These are phyloP conservation scores for Sebastes baramenuke DNA, from an alignment of 2,797 vertebrate species.

Conservation along the genomic window DNA sequence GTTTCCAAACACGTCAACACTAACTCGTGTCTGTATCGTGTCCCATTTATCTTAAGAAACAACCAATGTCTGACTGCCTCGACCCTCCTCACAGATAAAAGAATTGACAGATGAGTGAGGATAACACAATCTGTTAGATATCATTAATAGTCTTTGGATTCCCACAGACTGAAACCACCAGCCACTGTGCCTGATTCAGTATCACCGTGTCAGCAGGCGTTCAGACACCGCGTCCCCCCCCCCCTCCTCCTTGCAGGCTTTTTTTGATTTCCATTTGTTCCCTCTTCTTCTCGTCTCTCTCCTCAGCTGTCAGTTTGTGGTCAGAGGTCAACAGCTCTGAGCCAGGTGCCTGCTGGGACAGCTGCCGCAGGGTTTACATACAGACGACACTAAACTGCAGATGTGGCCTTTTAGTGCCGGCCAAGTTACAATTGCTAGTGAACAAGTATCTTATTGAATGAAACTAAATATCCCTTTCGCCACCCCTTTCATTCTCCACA, in stretches of 20 bases:
- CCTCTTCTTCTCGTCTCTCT: conserved; percentile 53
- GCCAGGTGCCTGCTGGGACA: conserved; percentile 81
- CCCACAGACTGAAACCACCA: conserved; percentile 6
- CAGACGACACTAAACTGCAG: conserved; percentile 56
- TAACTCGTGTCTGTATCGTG: conserved; percentile 4
- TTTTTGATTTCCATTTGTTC: conserved; percentile 72
- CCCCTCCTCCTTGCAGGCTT: conserved; percentile 22
- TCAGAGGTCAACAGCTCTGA: conserved; percentile 72
- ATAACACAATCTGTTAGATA: conserved; percentile 46
- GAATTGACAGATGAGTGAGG: conserved; percentile 3
- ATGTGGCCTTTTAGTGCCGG: conserved; percentile 61
- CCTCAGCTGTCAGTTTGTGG: conserved; percentile 75
- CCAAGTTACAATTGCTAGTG: conserved; percentile 7
- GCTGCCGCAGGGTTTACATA: conserved; percentile 75
- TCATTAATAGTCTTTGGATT: conserved; percentile 19
- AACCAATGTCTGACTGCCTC: neutral
- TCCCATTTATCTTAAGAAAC: conserved; percentile 19
- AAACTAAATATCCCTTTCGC: neutral
- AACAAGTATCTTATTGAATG: neutral
- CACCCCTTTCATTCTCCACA: neutral
- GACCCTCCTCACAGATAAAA: conserved; percentile 5
- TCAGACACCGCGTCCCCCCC: conserved; percentile 5
- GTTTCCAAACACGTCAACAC: conserved; percentile 13
- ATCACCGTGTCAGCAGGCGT: conserved; percentile 43
- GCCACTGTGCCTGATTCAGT: conserved; percentile 21